These are phyloP conservation scores for Leptopilina myrica DNA, from an alignment of 2,888 invertebrate species.

Conservation along the genomic window DNA sequence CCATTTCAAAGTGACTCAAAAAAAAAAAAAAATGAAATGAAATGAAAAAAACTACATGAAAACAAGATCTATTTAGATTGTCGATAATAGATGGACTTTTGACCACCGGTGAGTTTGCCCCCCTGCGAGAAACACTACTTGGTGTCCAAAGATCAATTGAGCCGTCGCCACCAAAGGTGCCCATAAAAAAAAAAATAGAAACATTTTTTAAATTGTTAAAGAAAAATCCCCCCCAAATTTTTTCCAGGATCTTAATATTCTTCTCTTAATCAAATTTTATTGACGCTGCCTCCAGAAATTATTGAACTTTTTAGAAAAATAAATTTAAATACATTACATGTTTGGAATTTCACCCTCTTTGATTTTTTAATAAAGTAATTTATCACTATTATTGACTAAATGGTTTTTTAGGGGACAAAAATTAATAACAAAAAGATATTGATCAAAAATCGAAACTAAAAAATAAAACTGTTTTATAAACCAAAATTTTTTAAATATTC, in stretches of 20 bases:
- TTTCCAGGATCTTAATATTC: not conserved
- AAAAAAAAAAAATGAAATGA: too few species aligned
- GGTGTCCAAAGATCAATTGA: conserved; percentile 34
- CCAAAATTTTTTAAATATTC: too few species aligned
- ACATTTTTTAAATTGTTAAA: conserved; percentile 10
- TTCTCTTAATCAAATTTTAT: not conserved
- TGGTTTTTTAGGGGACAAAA: too few species aligned
- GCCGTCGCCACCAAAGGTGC: not conserved
- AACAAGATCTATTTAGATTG: conserved; percentile 29
- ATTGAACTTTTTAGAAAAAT: too few species aligned
- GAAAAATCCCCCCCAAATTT: not conserved
- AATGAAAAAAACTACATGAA: not conserved
- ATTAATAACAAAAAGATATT: too few species aligned
- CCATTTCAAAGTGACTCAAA: conserved; percentile 16
- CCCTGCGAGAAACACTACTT: conserved; percentile 16
- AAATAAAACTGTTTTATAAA: too few species aligned
- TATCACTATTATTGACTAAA: too few species aligned
- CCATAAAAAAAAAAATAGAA: not conserved
- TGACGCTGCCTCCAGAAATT: too few species aligned
- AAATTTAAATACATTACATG: too few species aligned
- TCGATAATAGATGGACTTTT: conserved; percentile 19
- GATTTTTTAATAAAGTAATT: too few species aligned
- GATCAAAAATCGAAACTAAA: too few species aligned
- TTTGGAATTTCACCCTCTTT: too few species aligned
- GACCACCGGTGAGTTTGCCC: conserved; percentile 12